Evolutionary conservation across 2,888 invertebrate genomes (phyloP), one percentile per base, ranked within the genome.

Genomic region (Mamestra brassicae): DNA sequence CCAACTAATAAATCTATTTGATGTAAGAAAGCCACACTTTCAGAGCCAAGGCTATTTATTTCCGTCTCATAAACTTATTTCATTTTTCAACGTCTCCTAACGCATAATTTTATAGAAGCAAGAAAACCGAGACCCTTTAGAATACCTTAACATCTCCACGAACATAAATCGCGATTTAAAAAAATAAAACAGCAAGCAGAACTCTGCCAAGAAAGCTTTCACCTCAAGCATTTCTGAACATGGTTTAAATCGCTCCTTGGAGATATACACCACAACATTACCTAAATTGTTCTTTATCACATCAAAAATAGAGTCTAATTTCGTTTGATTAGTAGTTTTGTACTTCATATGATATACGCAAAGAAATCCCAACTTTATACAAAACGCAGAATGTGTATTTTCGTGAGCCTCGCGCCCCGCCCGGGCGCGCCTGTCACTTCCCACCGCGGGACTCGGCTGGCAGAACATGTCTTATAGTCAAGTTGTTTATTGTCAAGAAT

Each of bases 201-300:
- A 92, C 92, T 91, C 88, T 92, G 93, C 94, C 94, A 94, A 94
- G 94, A 94, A 94, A 94, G 94, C 95, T 94, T 94, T 94, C 94
- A 92, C 93, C 93, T 91, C 93, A 89, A 94, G 90, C 93, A 92
- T 94, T 93, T 92, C 91, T 89, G 92, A 93, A 93, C 93, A 93
- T 93, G 94, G 92, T 93, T 93, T 92, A 94, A 94, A 94, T 94
- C 92, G 93, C 88, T 92, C 94, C 94, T 93, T 91, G 89, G 94
- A 93, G 93, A 92, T 88, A 87, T 82, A 86, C 71, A 72, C 74
- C 55, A n/a, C 8, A 63, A 36, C 54, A 60, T 87, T 83, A 81
- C 73, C 70, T 45, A 92, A 90, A 87, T 78, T 83, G 69, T 80
- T 86, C 90, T 89, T 83, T 92, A 84, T 60, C 4, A 0, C 1